Percentiles rank a stretch among this genome's conserved stretches.
phyloP scores from a whole-genome alignment of 2,113 vertebrate species.

The Spilogale gracilis region DNA sequence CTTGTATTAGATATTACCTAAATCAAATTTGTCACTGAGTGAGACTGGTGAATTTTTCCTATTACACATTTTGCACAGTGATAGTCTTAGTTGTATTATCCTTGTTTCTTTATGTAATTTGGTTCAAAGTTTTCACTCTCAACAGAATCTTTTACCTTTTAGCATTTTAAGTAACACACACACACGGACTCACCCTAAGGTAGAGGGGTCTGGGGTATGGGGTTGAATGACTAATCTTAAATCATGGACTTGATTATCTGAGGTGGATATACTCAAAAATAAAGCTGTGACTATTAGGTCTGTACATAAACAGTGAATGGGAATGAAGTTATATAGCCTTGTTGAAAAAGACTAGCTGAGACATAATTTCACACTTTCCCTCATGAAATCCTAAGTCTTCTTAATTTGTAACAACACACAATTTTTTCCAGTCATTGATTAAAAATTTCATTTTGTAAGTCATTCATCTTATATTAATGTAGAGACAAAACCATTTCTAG shows the following conservation, averaged over 20 bases:
- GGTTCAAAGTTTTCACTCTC: not conserved
- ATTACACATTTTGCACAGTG: not conserved
- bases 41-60: not conserved
- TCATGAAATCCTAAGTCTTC: not conserved
- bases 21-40: not conserved
- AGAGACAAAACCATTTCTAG: not conserved
- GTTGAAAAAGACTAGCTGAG: not conserved
- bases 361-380: not conserved
- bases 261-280: not conserved
- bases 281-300: not conserved
- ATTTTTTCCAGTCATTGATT: not conserved
- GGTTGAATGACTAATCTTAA: conserved; percentile 22
- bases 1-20: not conserved
- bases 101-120: conserved; percentile 41
- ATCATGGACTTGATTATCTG: not conserved
- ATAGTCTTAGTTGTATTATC: not conserved
- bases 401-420: conserved; percentile 34
- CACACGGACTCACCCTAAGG: not conserved
- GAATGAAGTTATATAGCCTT: conserved; percentile 4
- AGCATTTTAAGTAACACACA: not conserved
- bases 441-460: conserved; percentile 27
- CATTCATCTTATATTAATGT: not conserved
- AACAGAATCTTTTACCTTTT: not conserved
- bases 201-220: not conserved
- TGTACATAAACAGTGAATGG: not conserved